phyloP scores from a whole-genome alignment of 2,113 vertebrate genomes.

The Gracilinanus agilis region DNA sequence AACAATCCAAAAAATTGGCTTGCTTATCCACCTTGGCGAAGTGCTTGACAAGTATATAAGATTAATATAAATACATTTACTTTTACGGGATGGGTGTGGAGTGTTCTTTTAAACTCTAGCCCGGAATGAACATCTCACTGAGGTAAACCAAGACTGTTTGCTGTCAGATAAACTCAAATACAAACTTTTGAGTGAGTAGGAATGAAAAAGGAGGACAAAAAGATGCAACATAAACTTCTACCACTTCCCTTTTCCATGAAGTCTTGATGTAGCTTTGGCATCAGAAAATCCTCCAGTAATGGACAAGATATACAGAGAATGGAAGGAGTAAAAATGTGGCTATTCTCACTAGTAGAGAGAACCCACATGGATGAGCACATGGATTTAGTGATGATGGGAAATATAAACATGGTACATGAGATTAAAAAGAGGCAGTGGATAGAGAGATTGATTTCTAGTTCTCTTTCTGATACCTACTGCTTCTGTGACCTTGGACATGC shows the following conservation, averaged over 20 bases:
- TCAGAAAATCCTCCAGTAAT: not conserved
- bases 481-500: not conserved
- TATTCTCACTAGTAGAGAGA: not conserved
- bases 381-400: not conserved
- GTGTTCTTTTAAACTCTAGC: constrained; percentile 43
- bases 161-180: not conserved
- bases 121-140: constrained; percentile 50
- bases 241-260: not conserved
- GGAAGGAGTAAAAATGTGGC: not conserved
- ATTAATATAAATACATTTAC: constrained; percentile 83
- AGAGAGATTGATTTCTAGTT: not conserved
- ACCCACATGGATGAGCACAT: not conserved
- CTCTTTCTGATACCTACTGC: not conserved
- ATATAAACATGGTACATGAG: not conserved
- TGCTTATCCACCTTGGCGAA: constrained; percentile 83
- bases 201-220: not conserved
- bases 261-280: not conserved
- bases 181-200: constrained; percentile 7
- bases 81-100: constrained; percentile 58
- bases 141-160: constrained; percentile 54
- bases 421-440: not conserved
- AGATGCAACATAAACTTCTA: not conserved
- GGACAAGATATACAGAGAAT: not conserved
- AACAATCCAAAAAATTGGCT: constrained; percentile 84
- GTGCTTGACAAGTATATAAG: constrained; percentile 79